These are phyloP conservation scores for Ptiloglossa arizonensis DNA, from an alignment of 1,140 invertebrate genomes.

Conservation along the genomic window DNA sequence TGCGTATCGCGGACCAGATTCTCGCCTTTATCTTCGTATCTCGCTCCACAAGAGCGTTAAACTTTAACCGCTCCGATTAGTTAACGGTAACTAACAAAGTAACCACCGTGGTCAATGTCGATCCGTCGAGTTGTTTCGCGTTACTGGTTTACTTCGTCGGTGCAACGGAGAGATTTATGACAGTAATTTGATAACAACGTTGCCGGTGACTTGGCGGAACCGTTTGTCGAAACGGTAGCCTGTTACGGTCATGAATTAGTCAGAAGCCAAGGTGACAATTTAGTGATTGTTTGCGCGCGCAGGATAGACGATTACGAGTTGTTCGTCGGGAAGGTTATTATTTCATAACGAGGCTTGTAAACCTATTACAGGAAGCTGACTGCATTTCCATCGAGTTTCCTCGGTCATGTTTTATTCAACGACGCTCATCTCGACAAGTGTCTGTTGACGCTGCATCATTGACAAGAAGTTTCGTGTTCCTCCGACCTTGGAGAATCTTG, in stretches of 20 bases:
- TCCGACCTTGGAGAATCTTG: background rate
- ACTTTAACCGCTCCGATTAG: too few relatives aligned
- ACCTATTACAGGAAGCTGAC: background rate
- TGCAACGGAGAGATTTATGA: conserved; percentile 36
- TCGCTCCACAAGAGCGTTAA: too few relatives aligned
- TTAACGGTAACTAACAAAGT: background rate
- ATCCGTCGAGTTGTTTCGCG: background rate
- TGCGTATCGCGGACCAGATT: too few relatives aligned
- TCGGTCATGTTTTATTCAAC: conserved; percentile 10
- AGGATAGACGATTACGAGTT: background rate
- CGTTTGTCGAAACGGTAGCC: background rate
- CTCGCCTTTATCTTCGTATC: too few relatives aligned
- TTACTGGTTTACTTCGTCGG: conserved; percentile 1
- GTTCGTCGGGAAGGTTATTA: background rate
- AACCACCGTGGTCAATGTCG: background rate
- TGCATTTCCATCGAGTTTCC: background rate
- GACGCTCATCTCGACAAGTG: background rate
- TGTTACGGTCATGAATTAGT: background rate
- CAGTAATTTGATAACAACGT: conserved; percentile 2
- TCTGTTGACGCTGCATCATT: background rate
- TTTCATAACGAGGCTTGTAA: background rate
- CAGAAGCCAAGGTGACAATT: background rate
- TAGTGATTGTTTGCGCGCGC: too few relatives aligned
- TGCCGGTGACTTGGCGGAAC: background rate
- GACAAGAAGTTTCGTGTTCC: background rate